phyloP scores from a whole-genome alignment of 2,888 invertebrate genomes.

The Halocaridina rubra region DNA sequence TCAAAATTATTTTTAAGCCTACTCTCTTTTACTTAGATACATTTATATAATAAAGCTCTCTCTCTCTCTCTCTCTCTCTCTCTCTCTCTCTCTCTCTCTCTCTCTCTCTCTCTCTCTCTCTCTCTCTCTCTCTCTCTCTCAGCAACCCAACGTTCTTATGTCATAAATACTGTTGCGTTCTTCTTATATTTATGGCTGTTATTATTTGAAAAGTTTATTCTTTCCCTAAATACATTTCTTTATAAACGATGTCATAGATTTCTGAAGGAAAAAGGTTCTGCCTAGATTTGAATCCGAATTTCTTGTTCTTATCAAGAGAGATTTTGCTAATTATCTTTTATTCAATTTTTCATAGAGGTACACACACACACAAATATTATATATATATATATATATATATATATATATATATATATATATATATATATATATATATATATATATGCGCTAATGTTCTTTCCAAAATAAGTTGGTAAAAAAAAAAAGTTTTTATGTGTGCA shows the following conservation, averaged over 20 bases:
- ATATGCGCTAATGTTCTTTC: no score
- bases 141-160: no score
- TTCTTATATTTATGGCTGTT: background rate
- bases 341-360: no score
- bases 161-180: background rate
- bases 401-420: no score
- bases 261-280: background rate
- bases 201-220: background rate
- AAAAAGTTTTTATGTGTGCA: no score
- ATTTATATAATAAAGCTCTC: background rate
- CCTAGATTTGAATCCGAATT: background rate
- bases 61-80: background rate
- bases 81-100: background rate
- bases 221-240: background rate
- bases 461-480: no score
- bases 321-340: no score
- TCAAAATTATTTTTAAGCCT: no score
- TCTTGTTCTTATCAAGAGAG: no score
- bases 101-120: background rate
- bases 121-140: background rate
- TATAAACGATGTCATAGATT: background rate
- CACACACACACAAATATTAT: no score
- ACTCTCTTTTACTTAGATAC: background rate
- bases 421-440: no score
- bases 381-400: no score